These are phyloP conservation scores for Phyllopteryx taeniolatus DNA, from an alignment of 2,113 vertebrate species.

Conservation along the genomic window DNA sequence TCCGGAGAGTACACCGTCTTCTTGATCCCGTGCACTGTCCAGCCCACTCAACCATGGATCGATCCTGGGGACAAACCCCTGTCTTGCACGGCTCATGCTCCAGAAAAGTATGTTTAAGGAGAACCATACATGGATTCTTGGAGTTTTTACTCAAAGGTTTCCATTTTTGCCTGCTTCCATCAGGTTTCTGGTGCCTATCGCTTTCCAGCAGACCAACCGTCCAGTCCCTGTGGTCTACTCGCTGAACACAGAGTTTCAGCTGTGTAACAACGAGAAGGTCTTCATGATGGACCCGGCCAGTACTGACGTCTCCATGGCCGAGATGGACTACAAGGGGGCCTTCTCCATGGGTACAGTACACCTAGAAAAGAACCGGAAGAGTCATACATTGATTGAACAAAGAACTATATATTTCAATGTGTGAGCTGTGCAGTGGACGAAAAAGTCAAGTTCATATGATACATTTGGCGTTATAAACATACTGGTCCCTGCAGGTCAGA, in stretches of 20 bases:
- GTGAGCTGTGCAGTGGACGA: too few species aligned
- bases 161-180: neutral
- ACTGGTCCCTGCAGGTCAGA: conserved; percentile 79
- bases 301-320: conserved; percentile 84
- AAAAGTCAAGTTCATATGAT: neutral
- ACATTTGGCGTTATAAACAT: neutral
- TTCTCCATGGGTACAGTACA: conserved; percentile 88
- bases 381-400: neutral
- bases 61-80: conserved; percentile 90
- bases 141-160: too few species aligned
- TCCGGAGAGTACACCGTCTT: conserved; percentile 92
- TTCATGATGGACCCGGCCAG: conserved; percentile 90
- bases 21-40: conserved; percentile 92
- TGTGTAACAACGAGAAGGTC: conserved; percentile 96
- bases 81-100: conserved; percentile 92
- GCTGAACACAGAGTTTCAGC: conserved; percentile 95
- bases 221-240: conserved; percentile 95
- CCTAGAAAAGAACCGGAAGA: neutral
- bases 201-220: conserved; percentile 98
- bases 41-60: conserved; percentile 92
- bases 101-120: conserved; percentile 81
- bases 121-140: neutral
- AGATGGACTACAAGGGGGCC: conserved; percentile 99
- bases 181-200: conserved; percentile 93
- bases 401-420: too few species aligned